A percentile compares a stretch with the other conserved stretches of the same genome.
Conservation (phyloP, 2,888 invertebrate species). For the Harpalus rufipes region DNA sequence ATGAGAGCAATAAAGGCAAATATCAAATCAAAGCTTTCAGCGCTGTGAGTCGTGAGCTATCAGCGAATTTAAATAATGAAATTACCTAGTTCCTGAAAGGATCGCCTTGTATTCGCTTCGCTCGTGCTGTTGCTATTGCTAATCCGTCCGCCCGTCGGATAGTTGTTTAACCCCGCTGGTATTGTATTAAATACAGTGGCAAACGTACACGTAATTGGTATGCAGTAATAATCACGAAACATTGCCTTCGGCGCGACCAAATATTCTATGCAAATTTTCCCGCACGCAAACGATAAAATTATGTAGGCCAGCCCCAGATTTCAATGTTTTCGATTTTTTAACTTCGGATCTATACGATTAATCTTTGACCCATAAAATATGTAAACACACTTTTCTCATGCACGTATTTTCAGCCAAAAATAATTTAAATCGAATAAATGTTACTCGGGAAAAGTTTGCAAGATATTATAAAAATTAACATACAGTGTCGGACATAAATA, state of each 20-base stretch:
- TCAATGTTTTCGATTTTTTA: too few species aligned
- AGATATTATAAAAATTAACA: too few species aligned
- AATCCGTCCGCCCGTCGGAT: slow-evolving; percentile 48
- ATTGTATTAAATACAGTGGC: slow-evolving; percentile 66
- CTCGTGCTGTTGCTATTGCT: neutral
- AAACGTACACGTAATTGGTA: slow-evolving; percentile 66
- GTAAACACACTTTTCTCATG: too few species aligned
- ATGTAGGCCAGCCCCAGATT: neutral
- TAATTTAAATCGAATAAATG: too few species aligned
- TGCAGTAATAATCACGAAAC: slow-evolving; percentile 66
- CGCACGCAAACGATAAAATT: slow-evolving; percentile 62
- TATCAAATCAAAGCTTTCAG: slow-evolving; percentile 21
- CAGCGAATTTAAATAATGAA: slow-evolving; percentile 55
- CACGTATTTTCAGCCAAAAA: too few species aligned
- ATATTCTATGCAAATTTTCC: slow-evolving; percentile 62
- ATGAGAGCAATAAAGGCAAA: slow-evolving; percentile 21
- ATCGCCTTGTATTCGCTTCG: neutral
- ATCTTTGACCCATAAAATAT: too few species aligned
- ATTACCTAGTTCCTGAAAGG: slow-evolving; percentile 38
- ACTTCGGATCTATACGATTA: too few species aligned
- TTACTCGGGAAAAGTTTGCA: too few species aligned
- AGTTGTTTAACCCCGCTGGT: slow-evolving; percentile 63
- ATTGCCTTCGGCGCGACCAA: slow-evolving; percentile 58
- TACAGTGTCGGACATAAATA: too few species aligned
- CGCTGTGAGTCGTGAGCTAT: slow-evolving; percentile 13